Evolutionary conservation across 1,140 invertebrate species (phyloP).

Genomic region (Microplitis mediator): DNA sequence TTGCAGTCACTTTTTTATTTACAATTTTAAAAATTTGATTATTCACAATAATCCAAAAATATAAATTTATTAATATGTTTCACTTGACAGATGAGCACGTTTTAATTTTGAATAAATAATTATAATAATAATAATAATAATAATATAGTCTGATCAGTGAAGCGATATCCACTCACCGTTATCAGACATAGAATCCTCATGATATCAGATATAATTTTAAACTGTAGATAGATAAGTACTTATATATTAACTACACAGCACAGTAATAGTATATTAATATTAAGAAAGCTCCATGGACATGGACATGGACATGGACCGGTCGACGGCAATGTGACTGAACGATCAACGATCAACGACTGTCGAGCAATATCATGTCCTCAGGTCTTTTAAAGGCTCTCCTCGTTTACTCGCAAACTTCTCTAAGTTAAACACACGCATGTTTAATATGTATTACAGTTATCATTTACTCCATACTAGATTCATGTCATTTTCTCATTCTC

Average conservation of each 20-base stretch:
- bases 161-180: conserved; percentile 32
- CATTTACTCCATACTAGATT: neutral
- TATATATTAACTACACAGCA: neutral
- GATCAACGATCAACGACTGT: conserved; percentile 26
- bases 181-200: conserved; percentile 32
- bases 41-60: no score
- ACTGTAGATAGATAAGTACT: neutral
- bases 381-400: conserved; percentile 32
- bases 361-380: conserved; percentile 16
- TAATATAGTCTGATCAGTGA: conserved; percentile 14
- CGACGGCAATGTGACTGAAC: no score
- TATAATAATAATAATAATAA: no score
- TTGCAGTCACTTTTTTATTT: no score
- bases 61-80: no score
- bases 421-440: neutral
- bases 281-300: no score
- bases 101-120: no score
- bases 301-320: no score
- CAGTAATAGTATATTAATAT: neutral
- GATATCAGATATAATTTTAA: conserved; percentile 16
- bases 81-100: no score
- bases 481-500: no score
- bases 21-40: no score
- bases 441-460: neutral
- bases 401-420: neutral